Evolutionary conservation across 1,140 invertebrate genomes (phyloP).

Genomic region (Conopomorpha cramerella): DNA sequence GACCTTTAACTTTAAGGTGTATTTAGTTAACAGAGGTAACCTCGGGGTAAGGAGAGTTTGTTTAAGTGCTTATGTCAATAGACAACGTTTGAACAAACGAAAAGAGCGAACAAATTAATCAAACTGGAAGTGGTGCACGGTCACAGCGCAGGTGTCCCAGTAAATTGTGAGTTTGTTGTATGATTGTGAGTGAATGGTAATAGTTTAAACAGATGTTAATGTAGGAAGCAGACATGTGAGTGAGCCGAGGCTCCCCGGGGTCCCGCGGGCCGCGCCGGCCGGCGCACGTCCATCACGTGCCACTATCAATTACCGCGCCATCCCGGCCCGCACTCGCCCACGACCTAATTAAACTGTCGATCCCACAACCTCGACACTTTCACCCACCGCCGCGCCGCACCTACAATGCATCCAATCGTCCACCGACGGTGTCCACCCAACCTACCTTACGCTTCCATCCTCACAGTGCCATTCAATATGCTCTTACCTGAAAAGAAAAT

Average conservation of each 20-base stretch:
- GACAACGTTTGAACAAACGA: too few relatives aligned
- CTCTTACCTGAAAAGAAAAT: neutral
- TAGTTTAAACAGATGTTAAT: too few relatives aligned
- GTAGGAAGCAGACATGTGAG: too few relatives aligned
- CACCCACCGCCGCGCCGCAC: neutral
- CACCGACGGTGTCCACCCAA: too few relatives aligned
- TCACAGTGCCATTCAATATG: neutral
- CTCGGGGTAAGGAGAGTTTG: constrained; percentile 40
- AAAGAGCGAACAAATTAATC: too few relatives aligned
- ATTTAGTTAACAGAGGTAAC: constrained; percentile 48
- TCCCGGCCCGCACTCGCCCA: constrained; percentile 13
- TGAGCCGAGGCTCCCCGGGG: neutral
- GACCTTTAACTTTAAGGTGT: constrained; percentile 51
- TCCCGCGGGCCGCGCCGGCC: constrained; percentile 12
- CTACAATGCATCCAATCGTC: too few relatives aligned
- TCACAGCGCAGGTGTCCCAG: too few relatives aligned
- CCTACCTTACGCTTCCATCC: neutral
- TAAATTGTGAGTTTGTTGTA: too few relatives aligned
- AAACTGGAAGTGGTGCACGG: too few relatives aligned
- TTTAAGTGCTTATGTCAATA: constrained; percentile 40
- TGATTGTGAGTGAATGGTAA: too few relatives aligned
- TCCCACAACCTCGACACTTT: constrained; percentile 5
- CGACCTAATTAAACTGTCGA: constrained; percentile 32
- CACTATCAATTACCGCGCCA: constrained; percentile 47
- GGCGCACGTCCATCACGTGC: constrained; percentile 41